phyloP scores from a whole-genome alignment of 2,113 vertebrate genomes.

The Vidua macroura region DNA sequence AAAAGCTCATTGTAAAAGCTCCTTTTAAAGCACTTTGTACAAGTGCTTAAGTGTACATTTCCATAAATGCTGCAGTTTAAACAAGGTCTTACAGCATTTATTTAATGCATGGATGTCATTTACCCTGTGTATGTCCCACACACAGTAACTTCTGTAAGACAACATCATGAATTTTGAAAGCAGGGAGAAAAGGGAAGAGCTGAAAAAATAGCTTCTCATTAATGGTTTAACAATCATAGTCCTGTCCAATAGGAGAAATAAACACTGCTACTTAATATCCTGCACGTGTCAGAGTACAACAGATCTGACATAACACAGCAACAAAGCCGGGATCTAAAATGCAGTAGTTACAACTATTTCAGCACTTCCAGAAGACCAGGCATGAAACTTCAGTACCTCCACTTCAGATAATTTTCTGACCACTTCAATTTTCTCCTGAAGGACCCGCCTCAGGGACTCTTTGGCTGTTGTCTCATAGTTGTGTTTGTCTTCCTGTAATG shows the following conservation, averaged over 20 bases:
- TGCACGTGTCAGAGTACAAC: not conserved
- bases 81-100: not conserved
- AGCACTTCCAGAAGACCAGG: not conserved
- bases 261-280: not conserved
- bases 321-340: not conserved
- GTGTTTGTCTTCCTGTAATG: constrained; percentile 97
- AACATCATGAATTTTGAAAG: not conserved
- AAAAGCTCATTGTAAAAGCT: not conserved
- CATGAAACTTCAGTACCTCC: constrained; percentile 80
- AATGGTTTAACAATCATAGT: not conserved
- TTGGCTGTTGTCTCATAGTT: constrained; percentile 99
- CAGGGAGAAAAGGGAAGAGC: not conserved
- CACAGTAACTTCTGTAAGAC: not conserved
- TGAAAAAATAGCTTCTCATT: not conserved
- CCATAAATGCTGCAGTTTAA: not conserved
- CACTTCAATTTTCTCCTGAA: constrained; percentile 99
- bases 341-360: not conserved
- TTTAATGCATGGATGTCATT: not conserved
- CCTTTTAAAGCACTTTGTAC: not conserved
- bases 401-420: constrained; percentile 97
- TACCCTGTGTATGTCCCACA: not conserved
- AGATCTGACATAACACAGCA: not conserved
- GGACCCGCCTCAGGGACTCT: constrained; percentile 96
- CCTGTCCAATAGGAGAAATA: not conserved
- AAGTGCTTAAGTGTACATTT: not conserved